phyloP scores from a whole-genome alignment of 2,888 invertebrate genomes.

The Sepiola atlantica region DNA sequence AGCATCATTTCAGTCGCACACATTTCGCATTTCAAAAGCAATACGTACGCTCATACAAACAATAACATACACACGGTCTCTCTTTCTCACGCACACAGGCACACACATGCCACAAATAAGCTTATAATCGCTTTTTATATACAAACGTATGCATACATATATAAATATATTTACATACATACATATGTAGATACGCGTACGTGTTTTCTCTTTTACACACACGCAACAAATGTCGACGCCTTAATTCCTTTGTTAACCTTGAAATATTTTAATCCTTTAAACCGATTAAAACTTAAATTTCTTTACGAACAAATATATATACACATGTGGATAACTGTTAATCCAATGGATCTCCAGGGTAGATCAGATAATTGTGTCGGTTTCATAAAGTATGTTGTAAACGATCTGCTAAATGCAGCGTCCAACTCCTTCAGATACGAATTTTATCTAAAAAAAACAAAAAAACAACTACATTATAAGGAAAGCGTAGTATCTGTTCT shows the following conservation, averaged over 20 bases:
- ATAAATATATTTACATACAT: neutral
- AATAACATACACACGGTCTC: neutral
- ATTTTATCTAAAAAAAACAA: too few relatives aligned
- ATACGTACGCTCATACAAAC: too few relatives aligned
- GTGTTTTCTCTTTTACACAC: too few relatives aligned
- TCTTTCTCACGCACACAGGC: neutral
- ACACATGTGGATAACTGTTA: neutral
- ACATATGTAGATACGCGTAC: neutral
- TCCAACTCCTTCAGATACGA: too few relatives aligned
- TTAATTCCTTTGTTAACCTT: neutral
- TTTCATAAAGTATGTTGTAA: neutral
- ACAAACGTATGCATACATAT: neutral
- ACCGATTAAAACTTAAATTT: neutral
- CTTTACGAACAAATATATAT: neutral
- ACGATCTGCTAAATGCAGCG: neutral
- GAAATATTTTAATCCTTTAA: slow-evolving; percentile 2
- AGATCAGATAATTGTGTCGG: neutral
- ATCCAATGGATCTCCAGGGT: neutral
- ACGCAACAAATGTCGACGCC: neutral
- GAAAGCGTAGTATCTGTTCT: too few relatives aligned
- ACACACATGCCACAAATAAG: neutral
- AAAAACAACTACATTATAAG: too few relatives aligned
- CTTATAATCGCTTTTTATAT: neutral
- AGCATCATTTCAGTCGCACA: neutral
- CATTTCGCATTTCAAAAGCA: neutral